These are phyloP conservation scores for Synergus itoensis DNA, from an alignment of 2,888 invertebrate genomes.

Conservation along the genomic window DNA sequence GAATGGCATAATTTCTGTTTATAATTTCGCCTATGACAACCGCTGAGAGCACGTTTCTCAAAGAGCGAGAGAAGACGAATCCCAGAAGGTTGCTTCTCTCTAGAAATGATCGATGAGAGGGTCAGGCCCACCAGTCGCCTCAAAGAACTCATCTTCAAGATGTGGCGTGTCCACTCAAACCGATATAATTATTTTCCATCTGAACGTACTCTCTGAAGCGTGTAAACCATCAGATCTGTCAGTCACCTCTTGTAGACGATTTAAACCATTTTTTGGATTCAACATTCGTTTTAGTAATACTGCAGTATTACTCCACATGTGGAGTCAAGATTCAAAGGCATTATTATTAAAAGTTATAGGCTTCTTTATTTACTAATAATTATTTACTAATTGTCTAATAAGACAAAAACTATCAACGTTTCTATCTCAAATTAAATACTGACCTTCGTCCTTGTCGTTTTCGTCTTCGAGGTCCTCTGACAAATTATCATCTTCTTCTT, in stretches of 20 bases:
- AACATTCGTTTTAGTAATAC: neutral
- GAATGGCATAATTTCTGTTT: neutral
- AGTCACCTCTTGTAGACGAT: neutral
- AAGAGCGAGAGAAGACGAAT: slow-evolving; percentile 63
- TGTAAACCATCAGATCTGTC: slow-evolving; percentile 47
- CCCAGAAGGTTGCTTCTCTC: slow-evolving; percentile 68
- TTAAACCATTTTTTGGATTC: slow-evolving; percentile 11
- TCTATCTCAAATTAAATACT: slow-evolving; percentile 61
- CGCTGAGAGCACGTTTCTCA: slow-evolving; percentile 52
- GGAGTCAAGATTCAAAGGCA: too few species aligned
- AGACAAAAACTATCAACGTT: neutral
- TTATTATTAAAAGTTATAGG: too few species aligned
- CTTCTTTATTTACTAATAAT: too few species aligned
- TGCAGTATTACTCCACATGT: too few species aligned
- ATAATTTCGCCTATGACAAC: slow-evolving; percentile 52
- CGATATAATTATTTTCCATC: slow-evolving; percentile 76
- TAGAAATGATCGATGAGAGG: slow-evolving; percentile 77
- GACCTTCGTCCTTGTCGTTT: slow-evolving; percentile 90
- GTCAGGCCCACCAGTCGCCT: slow-evolving; percentile 71
- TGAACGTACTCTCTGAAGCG: slow-evolving; percentile 61
- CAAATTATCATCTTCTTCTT: slow-evolving; percentile 92
- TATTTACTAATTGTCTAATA: too few species aligned
- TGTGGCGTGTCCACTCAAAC: slow-evolving; percentile 67
- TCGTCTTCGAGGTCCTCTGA: slow-evolving; percentile 93
- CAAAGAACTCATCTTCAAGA: slow-evolving; percentile 68